Percentiles rank a stretch among this genome's conserved stretches.
phyloP scores from a whole-genome alignment of 2,797 vertebrate species.

The Mormyrus proboscirostris region DNA sequence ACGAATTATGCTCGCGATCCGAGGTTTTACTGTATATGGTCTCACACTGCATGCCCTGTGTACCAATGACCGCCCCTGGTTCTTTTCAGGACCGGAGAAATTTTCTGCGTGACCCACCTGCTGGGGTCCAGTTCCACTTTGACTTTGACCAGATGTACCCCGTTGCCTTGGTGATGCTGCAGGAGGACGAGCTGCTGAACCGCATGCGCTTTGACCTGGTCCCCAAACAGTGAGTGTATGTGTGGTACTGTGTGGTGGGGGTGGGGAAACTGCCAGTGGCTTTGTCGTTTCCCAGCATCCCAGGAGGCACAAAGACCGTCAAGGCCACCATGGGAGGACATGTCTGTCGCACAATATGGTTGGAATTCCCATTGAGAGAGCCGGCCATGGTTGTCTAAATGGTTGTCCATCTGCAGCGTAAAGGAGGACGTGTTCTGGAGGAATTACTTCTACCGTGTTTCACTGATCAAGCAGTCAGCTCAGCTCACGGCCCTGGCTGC shows the following conservation, averaged over 20 bases:
- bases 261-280: neutral
- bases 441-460: slow-evolving; percentile 91
- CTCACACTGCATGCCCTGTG: neutral
- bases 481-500: slow-evolving; percentile 80
- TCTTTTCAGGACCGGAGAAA: slow-evolving; percentile 83
- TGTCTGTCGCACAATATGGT: neutral
- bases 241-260: neutral
- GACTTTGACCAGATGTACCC: slow-evolving; percentile 94
- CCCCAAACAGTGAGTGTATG: slow-evolving; percentile 80
- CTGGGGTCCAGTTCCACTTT: slow-evolving; percentile 91
- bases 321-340: neutral
- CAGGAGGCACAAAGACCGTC: neutral
- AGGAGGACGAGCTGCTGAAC: slow-evolving; percentile 92
- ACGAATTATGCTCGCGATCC: no score
- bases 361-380: neutral
- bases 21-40: neutral
- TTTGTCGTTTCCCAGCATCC: neutral
- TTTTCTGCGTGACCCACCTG: slow-evolving; percentile 89
- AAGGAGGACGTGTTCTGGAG: slow-evolving; percentile 92
- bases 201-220: slow-evolving; percentile 96
- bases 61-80: neutral
- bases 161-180: slow-evolving; percentile 86
- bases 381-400: neutral
- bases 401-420: slow-evolving; percentile 53
- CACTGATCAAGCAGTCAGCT: slow-evolving; percentile 86